Evolutionary conservation across 2,113 vertebrate genomes (phyloP).

Genomic region (Steatornis caripensis): DNA sequence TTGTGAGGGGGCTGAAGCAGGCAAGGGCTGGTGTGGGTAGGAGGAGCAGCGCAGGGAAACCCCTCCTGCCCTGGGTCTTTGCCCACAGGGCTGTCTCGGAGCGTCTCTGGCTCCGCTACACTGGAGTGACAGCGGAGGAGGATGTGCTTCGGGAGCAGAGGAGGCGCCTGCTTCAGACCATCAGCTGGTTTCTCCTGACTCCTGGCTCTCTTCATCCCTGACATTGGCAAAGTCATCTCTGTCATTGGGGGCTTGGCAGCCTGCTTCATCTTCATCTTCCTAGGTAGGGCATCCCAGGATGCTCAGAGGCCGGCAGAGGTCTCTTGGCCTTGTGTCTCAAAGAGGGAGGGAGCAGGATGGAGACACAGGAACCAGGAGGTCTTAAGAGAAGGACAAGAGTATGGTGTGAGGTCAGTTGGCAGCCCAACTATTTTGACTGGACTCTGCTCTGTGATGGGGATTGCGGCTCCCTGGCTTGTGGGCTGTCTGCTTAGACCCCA

Average conservation of each 20-base stretch:
- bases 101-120: conserved; percentile 93
- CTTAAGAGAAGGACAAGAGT: not conserved
- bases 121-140: conserved; percentile 85
- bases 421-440: not conserved
- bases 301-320: not conserved
- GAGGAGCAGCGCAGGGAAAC: accelerated
- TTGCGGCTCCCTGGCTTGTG: not conserved
- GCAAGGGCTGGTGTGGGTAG: not conserved
- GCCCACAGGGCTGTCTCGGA: conserved; percentile 87
- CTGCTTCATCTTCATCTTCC: conserved; percentile 96
- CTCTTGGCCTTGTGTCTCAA: not conserved
- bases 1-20: too few relatives aligned
- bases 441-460: not conserved
- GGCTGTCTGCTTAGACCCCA: not conserved
- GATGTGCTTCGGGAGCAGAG: conserved; percentile 84
- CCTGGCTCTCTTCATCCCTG: conserved; percentile 93
- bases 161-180: conserved; percentile 85
- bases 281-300: conserved; percentile 70
- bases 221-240: conserved; percentile 94
- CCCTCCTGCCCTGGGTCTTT: not conserved
- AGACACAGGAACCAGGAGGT: not conserved
- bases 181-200: conserved; percentile 92
- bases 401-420: not conserved
- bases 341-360: not conserved
- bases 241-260: conserved; percentile 93